Base-by-base conservation (phyloP, 2,888 invertebrate species). In the Resseliella maxima region DNA sequence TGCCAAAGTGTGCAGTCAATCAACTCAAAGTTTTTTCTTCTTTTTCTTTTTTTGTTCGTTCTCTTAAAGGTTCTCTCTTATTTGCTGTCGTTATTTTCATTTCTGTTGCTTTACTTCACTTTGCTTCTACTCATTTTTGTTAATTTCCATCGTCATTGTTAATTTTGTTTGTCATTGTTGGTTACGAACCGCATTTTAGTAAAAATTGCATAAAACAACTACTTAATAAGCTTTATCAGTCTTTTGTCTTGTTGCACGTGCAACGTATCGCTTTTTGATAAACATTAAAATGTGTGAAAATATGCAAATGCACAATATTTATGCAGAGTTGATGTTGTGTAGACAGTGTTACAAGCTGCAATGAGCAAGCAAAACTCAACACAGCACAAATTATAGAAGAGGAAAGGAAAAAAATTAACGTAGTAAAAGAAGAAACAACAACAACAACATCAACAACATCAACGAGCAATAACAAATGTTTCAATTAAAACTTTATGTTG, bases 401-500 rank as follows among this genome's bases (percentile, higher is more conserved):
- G n/a, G n/a, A n/a, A n/a, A n/a, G n/a, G n/a, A n/a, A n/a, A n/a
- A n/a, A n/a, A n/a, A n/a, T n/a, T n/a, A n/a, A n/a, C n/a, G n/a
- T n/a, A n/a, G n/a, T n/a, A n/a, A n/a, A n/a, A n/a, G 31, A 72
- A 31, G 72, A 8, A 72, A 35, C 31, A 72, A 31, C 35, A 59
- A 15, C 59, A 59, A 18, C 41, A 41, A 12, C 41, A 41, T 5
- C 41, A 41, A 12, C 41, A 41, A 41, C 41, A 41, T 8, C 41
- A 41, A n/a, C 64, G 27, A 3, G 83, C 38, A n/a, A 24, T n/a
- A 72, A 72, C 72, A 72, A 72, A 72, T 72, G 83, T 38, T 83
- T 83, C 83, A 83, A 83, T 83, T 83, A 83, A 83, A 83, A 83
- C 72, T 72, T 72, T 72, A 72, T 83, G 83, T 83, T n/a, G 31